phyloP scores from a whole-genome alignment of 2,113 vertebrate species.

The Dolichotis patagonum region DNA sequence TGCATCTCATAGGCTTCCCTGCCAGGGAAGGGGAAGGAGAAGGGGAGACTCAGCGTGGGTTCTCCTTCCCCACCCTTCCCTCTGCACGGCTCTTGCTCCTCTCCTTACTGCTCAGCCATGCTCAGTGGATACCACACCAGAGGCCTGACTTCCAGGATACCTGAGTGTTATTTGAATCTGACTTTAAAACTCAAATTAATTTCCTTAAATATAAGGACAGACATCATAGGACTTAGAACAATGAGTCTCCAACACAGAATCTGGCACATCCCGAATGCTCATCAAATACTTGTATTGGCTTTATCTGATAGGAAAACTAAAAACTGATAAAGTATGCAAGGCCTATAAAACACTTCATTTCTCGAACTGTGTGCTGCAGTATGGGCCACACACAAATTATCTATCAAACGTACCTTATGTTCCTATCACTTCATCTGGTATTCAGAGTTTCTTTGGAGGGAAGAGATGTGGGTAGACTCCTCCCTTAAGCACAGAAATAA shows the following conservation, averaged over 20 bases:
- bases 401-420: neutral
- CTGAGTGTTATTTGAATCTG: neutral
- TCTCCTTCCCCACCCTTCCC: neutral
- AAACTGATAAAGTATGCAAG: neutral
- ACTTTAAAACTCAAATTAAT: constrained; percentile 33
- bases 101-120: neutral
- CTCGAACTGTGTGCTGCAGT: too few species aligned
- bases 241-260: neutral
- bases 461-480: neutral
- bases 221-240: neutral
- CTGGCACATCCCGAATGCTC: neutral
- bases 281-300: neutral
- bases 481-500: neutral
- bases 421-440: neutral
- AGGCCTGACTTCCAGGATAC: neutral
- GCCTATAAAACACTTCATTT: neutral
- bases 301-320: constrained; percentile 13
- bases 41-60: neutral
- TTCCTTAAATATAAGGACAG: neutral
- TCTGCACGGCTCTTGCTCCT: neutral
- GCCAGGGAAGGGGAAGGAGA: neutral
- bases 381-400: neutral
- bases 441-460: neutral
- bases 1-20: neutral
- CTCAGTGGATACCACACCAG: neutral